These are phyloP conservation scores for Seriola aureovittata DNA, from an alignment of 2,113 vertebrate genomes.

Conservation along the genomic window DNA sequence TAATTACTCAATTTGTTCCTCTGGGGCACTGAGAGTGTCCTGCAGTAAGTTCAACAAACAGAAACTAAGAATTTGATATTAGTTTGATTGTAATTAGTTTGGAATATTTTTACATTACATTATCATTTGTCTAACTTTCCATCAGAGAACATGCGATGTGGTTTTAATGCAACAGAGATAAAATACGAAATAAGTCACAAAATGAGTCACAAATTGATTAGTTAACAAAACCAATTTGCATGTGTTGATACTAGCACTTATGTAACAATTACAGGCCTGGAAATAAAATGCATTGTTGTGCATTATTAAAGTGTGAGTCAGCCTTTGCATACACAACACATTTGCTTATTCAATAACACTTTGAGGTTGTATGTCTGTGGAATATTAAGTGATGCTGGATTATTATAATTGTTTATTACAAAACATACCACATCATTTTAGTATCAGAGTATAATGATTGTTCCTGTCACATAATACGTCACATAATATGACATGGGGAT, in stretches of 20 bases:
- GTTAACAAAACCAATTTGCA: constrained; percentile 31
- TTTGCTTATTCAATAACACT: constrained; percentile 1
- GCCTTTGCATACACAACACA: constrained; percentile 37
- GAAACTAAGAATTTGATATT: background rate
- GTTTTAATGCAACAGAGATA: background rate
- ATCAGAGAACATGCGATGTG: background rate
- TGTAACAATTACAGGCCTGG: background rate
- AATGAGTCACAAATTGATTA: constrained; percentile 28
- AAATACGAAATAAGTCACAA: background rate
- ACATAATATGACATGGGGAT: too few species aligned
- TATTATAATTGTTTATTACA: background rate
- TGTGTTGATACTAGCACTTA: constrained; percentile 26
- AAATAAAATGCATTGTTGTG: constrained; percentile 22
- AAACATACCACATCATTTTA: background rate
- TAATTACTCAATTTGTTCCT: background rate
- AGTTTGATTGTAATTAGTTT: background rate
- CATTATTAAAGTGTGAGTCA: constrained; percentile 51
- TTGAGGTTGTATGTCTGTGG: constrained; percentile 6
- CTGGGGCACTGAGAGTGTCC: background rate
- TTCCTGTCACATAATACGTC: too few species aligned
- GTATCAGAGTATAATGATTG: background rate
- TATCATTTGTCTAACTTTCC: background rate
- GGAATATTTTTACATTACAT: background rate
- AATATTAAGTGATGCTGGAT: background rate
- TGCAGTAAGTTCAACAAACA: background rate